These are phyloP conservation scores for Anoplopoma fimbria DNA, from an alignment of 2,113 vertebrate species.

Conservation along the genomic window DNA sequence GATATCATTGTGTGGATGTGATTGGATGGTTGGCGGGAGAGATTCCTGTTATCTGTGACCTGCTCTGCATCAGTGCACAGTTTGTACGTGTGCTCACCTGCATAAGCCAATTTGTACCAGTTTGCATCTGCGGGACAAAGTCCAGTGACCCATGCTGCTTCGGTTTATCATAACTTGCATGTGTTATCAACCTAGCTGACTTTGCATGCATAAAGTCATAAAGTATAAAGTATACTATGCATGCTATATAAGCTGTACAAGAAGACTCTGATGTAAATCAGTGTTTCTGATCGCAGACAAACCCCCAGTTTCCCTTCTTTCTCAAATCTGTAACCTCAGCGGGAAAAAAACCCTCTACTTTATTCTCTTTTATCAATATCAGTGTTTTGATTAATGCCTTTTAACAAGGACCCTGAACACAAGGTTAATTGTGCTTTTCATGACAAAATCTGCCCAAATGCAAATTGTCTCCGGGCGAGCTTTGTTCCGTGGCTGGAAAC, in stretches of 20 bases:
- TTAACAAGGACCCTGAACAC: constrained; percentile 34
- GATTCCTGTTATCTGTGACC: constrained; percentile 16
- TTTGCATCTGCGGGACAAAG: background rate
- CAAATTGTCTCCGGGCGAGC: constrained; percentile 40
- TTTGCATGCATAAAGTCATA: constrained; percentile 17
- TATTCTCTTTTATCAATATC: constrained; percentile 40
- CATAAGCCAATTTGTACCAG: constrained; percentile 10
- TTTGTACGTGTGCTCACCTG: background rate
- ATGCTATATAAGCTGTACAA: background rate
- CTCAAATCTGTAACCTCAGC: constrained; percentile 10
- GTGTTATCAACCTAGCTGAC: background rate
- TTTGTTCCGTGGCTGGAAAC: constrained; percentile 31
- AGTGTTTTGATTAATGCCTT: constrained; percentile 62
- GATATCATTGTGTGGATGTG: constrained; percentile 30
- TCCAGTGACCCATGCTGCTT: background rate
- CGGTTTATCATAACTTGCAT: background rate
- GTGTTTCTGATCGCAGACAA: background rate
- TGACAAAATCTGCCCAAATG: constrained; percentile 50
- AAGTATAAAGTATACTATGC: background rate
- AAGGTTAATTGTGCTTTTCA: constrained; percentile 61
- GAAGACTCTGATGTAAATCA: background rate
- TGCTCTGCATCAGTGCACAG: background rate
- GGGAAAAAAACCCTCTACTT: constrained; percentile 26
- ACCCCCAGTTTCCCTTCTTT: background rate
- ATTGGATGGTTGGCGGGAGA: constrained; percentile 4